Conservation (phyloP, 2,888 invertebrate genomes). For the Thalpophila matura region DNA sequence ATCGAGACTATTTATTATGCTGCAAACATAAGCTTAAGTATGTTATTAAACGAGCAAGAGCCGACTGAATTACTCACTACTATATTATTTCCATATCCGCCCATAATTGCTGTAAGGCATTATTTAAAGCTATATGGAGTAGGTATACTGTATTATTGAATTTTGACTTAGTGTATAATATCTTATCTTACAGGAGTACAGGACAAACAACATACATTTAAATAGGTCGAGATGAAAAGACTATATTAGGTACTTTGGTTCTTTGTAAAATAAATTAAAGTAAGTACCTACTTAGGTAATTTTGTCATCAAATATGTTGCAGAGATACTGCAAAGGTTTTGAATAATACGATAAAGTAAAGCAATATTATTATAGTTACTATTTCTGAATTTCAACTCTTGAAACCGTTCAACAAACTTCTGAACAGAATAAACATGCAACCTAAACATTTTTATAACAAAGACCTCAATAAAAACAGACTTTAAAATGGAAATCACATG, state of each 20-base stretch:
- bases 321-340: too few relatives aligned
- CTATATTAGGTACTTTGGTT: not conserved
- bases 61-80: constrained; percentile 41
- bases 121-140: not conserved
- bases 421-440: not conserved
- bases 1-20: constrained; percentile 65
- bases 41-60: constrained; percentile 58
- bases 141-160: too few relatives aligned
- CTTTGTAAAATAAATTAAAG: too few relatives aligned
- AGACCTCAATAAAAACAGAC: constrained; percentile 32
- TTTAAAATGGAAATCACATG: constrained; percentile 63
- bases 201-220: too few relatives aligned
- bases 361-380: too few relatives aligned
- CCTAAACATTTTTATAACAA: constrained; percentile 10
- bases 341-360: too few relatives aligned
- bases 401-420: not conserved
- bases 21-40: constrained; percentile 56
- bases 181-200: too few relatives aligned
- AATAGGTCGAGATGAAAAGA: not conserved
- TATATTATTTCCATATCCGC: constrained; percentile 56
- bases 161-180: too few relatives aligned
- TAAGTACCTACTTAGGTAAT: too few relatives aligned
- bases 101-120: constrained; percentile 39
- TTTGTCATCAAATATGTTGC: not conserved
- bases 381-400: not conserved